Percentiles rank a stretch among this genome's conserved stretches.
phyloP scores from a whole-genome alignment of 2,113 vertebrate species.

The Gambusia affinis region DNA sequence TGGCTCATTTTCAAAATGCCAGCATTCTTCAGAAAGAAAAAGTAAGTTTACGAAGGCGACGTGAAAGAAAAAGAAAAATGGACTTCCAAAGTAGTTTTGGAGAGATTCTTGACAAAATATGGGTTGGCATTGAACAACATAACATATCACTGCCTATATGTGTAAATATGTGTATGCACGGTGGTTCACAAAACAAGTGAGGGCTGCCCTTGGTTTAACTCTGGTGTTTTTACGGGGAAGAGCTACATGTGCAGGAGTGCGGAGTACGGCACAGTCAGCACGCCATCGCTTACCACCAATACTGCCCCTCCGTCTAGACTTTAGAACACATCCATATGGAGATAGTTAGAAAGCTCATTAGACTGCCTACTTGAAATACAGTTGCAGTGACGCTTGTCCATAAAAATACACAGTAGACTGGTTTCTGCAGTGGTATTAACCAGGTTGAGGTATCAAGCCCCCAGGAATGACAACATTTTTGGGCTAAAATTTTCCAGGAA shows the following conservation, averaged over 20 bases:
- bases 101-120: constrained; percentile 18
- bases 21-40: neutral
- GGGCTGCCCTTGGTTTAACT: constrained; percentile 68
- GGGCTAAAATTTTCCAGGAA: constrained; percentile 65
- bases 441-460: constrained; percentile 67
- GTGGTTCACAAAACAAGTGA: constrained; percentile 32
- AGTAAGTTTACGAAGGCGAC: neutral
- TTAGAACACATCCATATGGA: constrained; percentile 78
- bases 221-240: constrained; percentile 63
- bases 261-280: constrained; percentile 74
- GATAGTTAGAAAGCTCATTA: constrained; percentile 83
- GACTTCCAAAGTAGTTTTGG: neutral
- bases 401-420: constrained; percentile 79
- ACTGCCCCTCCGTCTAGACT: constrained; percentile 78
- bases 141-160: neutral
- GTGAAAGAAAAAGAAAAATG: neutral
- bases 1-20: neutral
- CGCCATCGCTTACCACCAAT: constrained; percentile 66
- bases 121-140: constrained; percentile 10
- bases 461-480: constrained; percentile 73
- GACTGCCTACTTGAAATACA: constrained; percentile 78
- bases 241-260: constrained; percentile 64
- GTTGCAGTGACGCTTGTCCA: constrained; percentile 81
- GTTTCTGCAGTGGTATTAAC: constrained; percentile 71
- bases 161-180: constrained; percentile 41